A percentile compares a stretch with the other conserved stretches of the same genome.
These are phyloP conservation scores for Xiphias gladius DNA, from an alignment of 2,113 vertebrate species.

Conservation along the genomic window DNA sequence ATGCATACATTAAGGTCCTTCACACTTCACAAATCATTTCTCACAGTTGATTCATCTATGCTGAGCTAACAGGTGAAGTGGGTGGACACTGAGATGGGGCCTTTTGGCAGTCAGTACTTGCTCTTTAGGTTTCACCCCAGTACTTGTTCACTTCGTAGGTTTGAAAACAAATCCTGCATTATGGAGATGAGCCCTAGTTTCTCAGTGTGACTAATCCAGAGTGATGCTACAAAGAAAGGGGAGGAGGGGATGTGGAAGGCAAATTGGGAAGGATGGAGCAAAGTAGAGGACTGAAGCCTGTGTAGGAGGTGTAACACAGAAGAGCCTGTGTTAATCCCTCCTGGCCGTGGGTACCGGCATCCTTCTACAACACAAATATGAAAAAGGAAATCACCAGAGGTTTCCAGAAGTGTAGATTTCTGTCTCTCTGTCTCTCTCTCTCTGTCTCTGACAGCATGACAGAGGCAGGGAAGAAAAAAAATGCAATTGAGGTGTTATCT, in stretches of 20 bases:
- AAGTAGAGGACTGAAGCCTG: slow-evolving; percentile 67
- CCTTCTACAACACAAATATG: slow-evolving; percentile 38
- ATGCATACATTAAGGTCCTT: background rate
- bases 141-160: slow-evolving; percentile 71
- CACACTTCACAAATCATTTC: background rate
- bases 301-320: slow-evolving; percentile 77
- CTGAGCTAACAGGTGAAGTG: slow-evolving; percentile 12
- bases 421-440: background rate
- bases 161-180: slow-evolving; percentile 78
- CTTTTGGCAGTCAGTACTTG: slow-evolving; percentile 25
- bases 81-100: slow-evolving; percentile 9
- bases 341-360: slow-evolving; percentile 47
- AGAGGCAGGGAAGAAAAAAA: background rate
- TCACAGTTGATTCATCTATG: background rate
- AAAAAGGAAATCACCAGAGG: background rate
- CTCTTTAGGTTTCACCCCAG: slow-evolving; percentile 55
- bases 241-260: slow-evolving; percentile 28
- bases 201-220: slow-evolving; percentile 78
- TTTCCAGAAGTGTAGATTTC: background rate
- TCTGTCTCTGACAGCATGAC: too few relatives aligned
- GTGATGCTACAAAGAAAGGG: slow-evolving; percentile 48
- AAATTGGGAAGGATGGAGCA: slow-evolving; percentile 60
- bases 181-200: slow-evolving; percentile 83
- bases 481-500: background rate
- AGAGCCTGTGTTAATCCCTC: slow-evolving; percentile 68